Base-by-base conservation (phyloP, 2,888 invertebrate species). In the Philhelius pedissequus region DNA sequence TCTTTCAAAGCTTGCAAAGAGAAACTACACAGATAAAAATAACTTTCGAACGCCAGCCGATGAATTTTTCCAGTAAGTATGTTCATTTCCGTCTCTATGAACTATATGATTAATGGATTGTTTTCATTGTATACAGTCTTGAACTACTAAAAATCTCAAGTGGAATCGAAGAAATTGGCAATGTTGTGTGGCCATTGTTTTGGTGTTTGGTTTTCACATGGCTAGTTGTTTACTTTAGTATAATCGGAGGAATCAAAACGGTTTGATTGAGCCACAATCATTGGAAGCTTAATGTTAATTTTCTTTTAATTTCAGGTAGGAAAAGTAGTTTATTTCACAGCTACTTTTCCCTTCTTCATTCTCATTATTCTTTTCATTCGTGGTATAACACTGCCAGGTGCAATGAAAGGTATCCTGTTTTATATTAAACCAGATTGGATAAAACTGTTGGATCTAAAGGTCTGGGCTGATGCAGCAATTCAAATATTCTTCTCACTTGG, bases 391-490 rank as follows among this genome's bases (percentile, higher is more conserved):
- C 92, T 97, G 76, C 96, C 96, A 58, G 97, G 97, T 30, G 96
- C 97, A 38, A 93, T 93, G 91, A 93, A 94, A 80, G 97, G 97
- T 9, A 94, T 97, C 82, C 90, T 92, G 54, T 97, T 95, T 90
- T 97, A 96, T 88, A 93, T 97, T 75, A 93, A 94, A 86, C 97
- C 97, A 0, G 94, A 97, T 88, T 97, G 97, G 94, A 91, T 93
- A 40, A 95, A 95, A 88, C 92, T 97, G 40, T 92, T 92, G 13
- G 96, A 97, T 89, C 93, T 96, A 15, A 94, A 95, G 92, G 96
- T 97, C 4, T 98, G 98, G 98, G 95, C 96, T 0, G 97, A 97
- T 90, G 98, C 98, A 0, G 97, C 97, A 0, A 95, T 97, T n/a
- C 97, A 98, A 92, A 95, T 98, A 86, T 97, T 98, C 91, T 98